Base-by-base conservation (phyloP, 2,888 invertebrate species). In the Papilio protenor region DNA sequence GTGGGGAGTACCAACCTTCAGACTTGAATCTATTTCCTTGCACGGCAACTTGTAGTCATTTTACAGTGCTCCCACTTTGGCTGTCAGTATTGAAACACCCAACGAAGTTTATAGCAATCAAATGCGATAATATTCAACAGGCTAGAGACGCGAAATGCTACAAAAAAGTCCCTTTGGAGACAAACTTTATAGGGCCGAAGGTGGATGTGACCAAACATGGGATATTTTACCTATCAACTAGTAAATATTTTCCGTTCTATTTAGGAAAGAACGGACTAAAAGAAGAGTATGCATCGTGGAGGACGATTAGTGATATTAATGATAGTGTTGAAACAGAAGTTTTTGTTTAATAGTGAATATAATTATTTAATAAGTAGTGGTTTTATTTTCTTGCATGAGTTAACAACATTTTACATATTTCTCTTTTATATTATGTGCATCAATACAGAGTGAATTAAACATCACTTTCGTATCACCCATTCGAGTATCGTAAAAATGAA, bases 1-100 rank as follows among this genome's bases (percentile, higher is more conserved):
- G 94, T 0, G 94, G 94, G 0, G 94, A 94, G 79, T 94, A 86
- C 81, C 94, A 94, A 80, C 94, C 94, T 0, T 88, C 92, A 0
- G 92, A 94, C 55, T 81, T 93, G 1, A 85, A 81, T 8, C 78
- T 90, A 1, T 92, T 90, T 55, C 91, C 92, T 1, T 94, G 94
- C 76, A 88, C 91, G 0, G 84, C 88, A 0, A 91, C 91, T 1
- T 94, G 94, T 79, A 94, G 94, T 79, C 94, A 94, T 83, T 94
- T 94, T 18, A 83, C 91, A 47, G 90, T 93, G 0, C 80, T 94
- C 0, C 64, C 86, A 0, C 79, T 93, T 27, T 94, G 94, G 94
- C 61, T 91, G 0, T 84, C 91, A 0, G 90, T 92, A 0, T 77
- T 94, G 69, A 90, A 86, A 55, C 85, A 92, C 76, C 92, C 94